Percentiles rank a stretch among this genome's conserved stretches.
phyloP scores from a whole-genome alignment of 2,113 vertebrate species.

The Mustela nigripes region DNA sequence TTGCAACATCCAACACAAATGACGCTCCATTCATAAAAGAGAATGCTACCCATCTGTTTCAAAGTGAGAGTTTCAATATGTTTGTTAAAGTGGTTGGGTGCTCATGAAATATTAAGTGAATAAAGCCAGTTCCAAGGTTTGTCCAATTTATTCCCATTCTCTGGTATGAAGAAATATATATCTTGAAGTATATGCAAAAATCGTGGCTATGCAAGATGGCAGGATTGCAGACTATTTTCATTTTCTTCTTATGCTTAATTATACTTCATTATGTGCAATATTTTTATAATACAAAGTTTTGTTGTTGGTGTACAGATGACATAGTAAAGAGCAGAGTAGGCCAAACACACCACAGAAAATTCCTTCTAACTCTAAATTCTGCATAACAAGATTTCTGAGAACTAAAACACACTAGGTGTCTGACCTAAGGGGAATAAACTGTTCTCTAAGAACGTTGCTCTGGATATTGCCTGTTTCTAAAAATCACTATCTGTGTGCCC shows the following conservation, averaged over 20 bases:
- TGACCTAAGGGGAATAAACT: neutral
- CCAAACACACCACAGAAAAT: neutral
- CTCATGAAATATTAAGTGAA: slow-evolving; percentile 24
- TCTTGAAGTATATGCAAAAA: neutral
- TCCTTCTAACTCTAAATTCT: neutral
- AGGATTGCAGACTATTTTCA: neutral
- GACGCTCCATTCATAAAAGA: neutral
- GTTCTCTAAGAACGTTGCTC: neutral
- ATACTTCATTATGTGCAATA: neutral
- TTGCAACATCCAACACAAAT: neutral
- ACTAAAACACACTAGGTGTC: neutral
- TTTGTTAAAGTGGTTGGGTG: neutral
- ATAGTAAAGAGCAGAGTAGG: neutral
- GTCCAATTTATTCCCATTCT: neutral
- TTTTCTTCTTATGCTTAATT: slow-evolving; percentile 17
- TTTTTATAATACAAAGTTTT: neutral
- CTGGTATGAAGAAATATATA: neutral
- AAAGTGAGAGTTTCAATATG: neutral
- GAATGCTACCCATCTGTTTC: neutral
- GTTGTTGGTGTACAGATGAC: neutral
- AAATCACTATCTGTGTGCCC: neutral
- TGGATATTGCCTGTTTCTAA: neutral
- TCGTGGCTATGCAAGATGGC: neutral
- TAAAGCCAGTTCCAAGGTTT: neutral
- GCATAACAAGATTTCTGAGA: neutral